Base-by-base conservation (phyloP, 1,140 invertebrate species). In the Drosophila baimaii region DNA sequence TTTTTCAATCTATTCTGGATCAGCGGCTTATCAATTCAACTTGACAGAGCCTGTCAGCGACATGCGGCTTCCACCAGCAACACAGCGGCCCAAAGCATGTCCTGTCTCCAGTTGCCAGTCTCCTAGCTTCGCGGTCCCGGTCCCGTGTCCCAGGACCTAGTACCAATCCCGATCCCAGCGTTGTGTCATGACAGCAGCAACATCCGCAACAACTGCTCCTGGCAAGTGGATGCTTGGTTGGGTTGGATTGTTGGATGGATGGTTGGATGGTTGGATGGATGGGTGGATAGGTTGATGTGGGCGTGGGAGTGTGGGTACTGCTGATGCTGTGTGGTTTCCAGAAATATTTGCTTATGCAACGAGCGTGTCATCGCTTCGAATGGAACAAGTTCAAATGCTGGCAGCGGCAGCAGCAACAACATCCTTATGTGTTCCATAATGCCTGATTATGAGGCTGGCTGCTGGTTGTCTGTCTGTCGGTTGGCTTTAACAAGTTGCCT, bases 271-370 rank as follows among this genome's bases (percentile, higher is more conserved):
- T 17, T 12, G 17, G 17, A 19, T 19, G 39, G 39, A 31, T 31
- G 29, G n/a, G n/a, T n/a, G n/a, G n/a, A n/a, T n/a, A n/a, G 8
- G 43, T 21, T 43, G 19, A 13, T 21, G 43, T 5, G 5, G 5
- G 19, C 17, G 19, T 35, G 12, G 10, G n/a, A n/a, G 23, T 21
- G 19, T 56, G 25, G 61, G 49, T 12, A 13, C 47, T 12, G 49
- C n/a, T 17, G 54, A 29, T 51, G 58, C 21, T 47, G 77, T 47
- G 77, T 41, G 55, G 73, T 70, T 63, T 65, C 51, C 70, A 52
- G 59, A 79, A 88, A 78, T 89, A 89, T 89, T 89, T 89, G 84
- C 85, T 89, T 89, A 89, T 89, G 84, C 84, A 89, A 89, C 81
- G 80, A 84, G 74, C 74, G 66, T 88, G 84, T 81, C 84, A 89